A percentile compares a stretch with the other conserved stretches of the same genome.
These are phyloP conservation scores for Myzus persicae DNA, from an alignment of 1,140 invertebrate species.

Conservation along the genomic window DNA sequence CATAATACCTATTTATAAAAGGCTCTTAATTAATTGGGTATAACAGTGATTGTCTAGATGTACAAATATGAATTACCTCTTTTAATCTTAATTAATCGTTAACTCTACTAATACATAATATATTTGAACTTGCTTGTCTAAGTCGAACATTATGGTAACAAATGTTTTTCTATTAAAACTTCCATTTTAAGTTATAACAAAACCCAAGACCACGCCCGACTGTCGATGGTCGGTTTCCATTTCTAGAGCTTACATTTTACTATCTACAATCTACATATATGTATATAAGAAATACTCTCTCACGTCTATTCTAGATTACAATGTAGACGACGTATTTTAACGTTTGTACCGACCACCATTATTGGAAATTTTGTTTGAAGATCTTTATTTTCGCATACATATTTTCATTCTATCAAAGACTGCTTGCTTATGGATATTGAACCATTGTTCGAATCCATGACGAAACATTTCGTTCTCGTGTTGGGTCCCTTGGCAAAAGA, in stretches of 20 bases:
- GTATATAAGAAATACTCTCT: neutral
- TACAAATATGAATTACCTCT: neutral
- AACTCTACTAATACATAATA: neutral
- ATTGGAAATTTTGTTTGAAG: neutral
- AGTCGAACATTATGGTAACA: neutral
- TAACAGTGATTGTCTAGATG: neutral
- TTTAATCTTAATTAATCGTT: neutral
- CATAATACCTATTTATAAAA: neutral
- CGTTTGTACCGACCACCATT: neutral
- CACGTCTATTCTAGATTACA: neutral
- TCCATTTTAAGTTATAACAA: slow-evolving; percentile 16
- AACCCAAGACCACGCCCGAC: neutral
- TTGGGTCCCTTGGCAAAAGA: neutral
- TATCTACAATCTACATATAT: neutral
- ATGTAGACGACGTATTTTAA: neutral
- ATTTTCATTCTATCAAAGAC: neutral
- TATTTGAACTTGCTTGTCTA: neutral
- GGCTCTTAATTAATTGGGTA: neutral
- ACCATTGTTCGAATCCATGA: neutral
- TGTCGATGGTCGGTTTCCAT: neutral
- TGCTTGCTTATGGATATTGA: neutral
- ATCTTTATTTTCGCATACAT: neutral
- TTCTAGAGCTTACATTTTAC: neutral
- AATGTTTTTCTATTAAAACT: slow-evolving; percentile 18
- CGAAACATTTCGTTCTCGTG: neutral